Conservation (phyloP, 1,140 invertebrate genomes). For the Himalopsyche phryganea region DNA sequence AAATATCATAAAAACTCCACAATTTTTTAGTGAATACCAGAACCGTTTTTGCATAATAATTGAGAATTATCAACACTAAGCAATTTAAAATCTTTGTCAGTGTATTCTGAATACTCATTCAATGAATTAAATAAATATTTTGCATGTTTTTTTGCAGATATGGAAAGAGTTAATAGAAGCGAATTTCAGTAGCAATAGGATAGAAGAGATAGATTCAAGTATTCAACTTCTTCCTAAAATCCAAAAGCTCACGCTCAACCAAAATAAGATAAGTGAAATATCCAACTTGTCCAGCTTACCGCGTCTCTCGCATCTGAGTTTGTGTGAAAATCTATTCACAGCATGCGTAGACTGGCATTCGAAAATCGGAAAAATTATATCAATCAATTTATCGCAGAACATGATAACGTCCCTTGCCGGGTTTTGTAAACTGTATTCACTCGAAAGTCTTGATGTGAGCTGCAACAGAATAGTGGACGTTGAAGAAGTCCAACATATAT, state of each 20-base stretch:
- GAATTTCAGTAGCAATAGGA: slow-evolving; percentile 77
- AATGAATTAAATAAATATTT: too few species aligned
- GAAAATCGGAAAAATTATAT: slow-evolving; percentile 83
- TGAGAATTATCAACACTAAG: too few species aligned
- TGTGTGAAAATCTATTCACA: slow-evolving; percentile 73
- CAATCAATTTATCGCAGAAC: slow-evolving; percentile 85
- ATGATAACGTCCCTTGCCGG: slow-evolving; percentile 70
- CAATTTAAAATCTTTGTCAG: too few species aligned
- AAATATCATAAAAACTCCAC: too few species aligned
- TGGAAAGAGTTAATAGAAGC: slow-evolving; percentile 67
- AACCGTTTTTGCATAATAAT: too few species aligned
- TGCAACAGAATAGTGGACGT: slow-evolving; percentile 80
- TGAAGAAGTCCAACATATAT: slow-evolving; percentile 75
- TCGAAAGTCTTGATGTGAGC: slow-evolving; percentile 82
- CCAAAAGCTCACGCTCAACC: slow-evolving; percentile 67
- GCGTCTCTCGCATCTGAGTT: slow-evolving; percentile 68
- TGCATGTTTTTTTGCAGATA: slow-evolving; percentile 51
- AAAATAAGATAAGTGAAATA: slow-evolving; percentile 73
- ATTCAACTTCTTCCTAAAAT: slow-evolving; percentile 76
- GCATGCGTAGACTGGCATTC: slow-evolving; percentile 74
- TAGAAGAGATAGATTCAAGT: slow-evolving; percentile 74
- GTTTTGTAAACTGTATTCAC: slow-evolving; percentile 78
- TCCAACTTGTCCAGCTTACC: slow-evolving; percentile 76
- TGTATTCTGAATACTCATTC: too few species aligned
- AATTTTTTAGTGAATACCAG: too few species aligned